Evolutionary conservation across 2,113 vertebrate genomes (phyloP).

Genomic region (Dromaius novaehollandiae): DNA sequence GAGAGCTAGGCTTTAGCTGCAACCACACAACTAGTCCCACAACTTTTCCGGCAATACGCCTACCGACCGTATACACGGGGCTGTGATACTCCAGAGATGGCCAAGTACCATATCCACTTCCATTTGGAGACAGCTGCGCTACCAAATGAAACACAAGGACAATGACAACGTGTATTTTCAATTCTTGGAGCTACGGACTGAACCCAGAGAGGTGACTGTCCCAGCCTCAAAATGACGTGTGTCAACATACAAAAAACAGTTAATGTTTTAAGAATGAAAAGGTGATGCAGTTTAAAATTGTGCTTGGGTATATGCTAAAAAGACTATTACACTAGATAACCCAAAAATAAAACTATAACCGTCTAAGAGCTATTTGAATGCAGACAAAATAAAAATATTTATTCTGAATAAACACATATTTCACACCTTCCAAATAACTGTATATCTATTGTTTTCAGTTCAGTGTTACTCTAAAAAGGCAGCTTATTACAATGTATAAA

Average conservation of each 20-base stretch:
- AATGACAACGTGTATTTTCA: background rate
- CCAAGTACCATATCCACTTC: background rate
- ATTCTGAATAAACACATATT: background rate
- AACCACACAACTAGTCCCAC: constrained; percentile 7
- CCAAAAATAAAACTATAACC: background rate
- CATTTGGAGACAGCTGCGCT: background rate
- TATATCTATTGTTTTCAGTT: background rate
- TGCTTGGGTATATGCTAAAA: background rate
- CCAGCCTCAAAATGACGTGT: background rate
- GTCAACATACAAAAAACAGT: background rate
- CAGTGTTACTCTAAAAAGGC: background rate
- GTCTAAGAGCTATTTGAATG: background rate
- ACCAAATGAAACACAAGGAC: background rate
- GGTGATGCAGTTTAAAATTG: background rate
- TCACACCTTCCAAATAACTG: background rate
- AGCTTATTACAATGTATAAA: background rate
- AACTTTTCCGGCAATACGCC: background rate
- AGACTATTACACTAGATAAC: background rate
- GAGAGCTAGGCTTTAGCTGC: background rate
- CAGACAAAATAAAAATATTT: background rate
- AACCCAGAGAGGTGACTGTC: background rate
- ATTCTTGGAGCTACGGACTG: background rate
- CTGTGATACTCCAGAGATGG: background rate
- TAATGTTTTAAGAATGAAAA: background rate
- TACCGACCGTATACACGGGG: background rate